Evolutionary conservation across 64 coral and sea anemone genomes (phyloP).

Genomic region (Dendrophyllia cribrosa): DNA sequence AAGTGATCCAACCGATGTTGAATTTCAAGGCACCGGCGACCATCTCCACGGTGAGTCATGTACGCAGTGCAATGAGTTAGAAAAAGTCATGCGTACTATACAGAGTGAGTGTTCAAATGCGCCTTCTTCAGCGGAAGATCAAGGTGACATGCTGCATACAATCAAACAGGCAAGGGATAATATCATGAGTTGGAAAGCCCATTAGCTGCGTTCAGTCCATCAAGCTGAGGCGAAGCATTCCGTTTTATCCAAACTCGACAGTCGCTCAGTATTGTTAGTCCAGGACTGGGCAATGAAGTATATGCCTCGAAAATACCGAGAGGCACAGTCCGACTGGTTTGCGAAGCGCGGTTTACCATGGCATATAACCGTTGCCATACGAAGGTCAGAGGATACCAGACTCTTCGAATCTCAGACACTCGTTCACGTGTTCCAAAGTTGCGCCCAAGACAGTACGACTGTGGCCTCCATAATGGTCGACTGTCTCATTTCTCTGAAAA

Average conservation of each 20-base stretch:
- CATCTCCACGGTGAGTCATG: conserved; percentile 58
- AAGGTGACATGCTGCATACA: conserved; percentile 10
- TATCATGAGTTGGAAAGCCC: conserved; percentile 69
- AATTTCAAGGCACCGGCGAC: conserved; percentile 22
- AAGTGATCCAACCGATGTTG: conserved; percentile 49
- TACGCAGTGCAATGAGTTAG: conserved; percentile 41
- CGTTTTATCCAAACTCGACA: conserved; percentile 62
- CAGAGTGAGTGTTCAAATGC: conserved; percentile 26
- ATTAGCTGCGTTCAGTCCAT: conserved; percentile 67
- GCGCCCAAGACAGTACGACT: conserved; percentile 61
- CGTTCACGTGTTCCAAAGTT: conserved; percentile 72
- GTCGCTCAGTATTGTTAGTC: conserved; percentile 56
- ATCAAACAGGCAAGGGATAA: conserved; percentile 6
- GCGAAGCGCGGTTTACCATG: conserved; percentile 70
- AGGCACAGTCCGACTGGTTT: conserved; percentile 76
- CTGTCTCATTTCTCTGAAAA: conserved; percentile 48
- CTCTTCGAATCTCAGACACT: conserved; percentile 57
- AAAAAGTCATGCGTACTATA: not conserved
- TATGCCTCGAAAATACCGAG: conserved; percentile 68
- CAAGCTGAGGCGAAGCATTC: conserved; percentile 52
- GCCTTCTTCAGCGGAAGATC: conserved; percentile 3
- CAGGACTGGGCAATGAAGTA: conserved; percentile 81
- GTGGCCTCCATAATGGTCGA: conserved; percentile 52
- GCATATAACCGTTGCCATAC: conserved; percentile 66
- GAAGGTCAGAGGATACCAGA: conserved; percentile 27